These are phyloP conservation scores for Andrena dorsata DNA, from an alignment of 2,888 invertebrate species.

Conservation along the genomic window DNA sequence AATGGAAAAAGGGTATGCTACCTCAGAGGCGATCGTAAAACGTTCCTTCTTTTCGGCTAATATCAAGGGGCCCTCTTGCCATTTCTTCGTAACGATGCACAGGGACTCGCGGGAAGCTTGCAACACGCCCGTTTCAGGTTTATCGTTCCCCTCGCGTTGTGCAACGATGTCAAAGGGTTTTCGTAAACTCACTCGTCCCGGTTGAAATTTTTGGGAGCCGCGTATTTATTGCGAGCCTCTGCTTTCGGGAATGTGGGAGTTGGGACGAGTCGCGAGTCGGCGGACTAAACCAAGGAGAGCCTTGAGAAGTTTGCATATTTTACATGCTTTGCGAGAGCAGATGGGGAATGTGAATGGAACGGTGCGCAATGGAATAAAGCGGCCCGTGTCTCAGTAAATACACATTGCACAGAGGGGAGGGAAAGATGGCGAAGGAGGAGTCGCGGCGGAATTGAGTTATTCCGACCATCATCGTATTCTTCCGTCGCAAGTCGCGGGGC, in stretches of 20 bases:
- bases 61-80: background rate
- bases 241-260: background rate
- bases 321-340: background rate
- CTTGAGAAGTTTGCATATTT: background rate
- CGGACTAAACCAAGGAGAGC: too few relatives aligned
- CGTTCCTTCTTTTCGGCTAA: background rate
- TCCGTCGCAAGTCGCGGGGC: background rate
- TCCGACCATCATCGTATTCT: background rate
- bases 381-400: background rate
- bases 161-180: background rate
- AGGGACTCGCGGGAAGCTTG: background rate
- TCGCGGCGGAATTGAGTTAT: background rate
- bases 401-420: background rate
- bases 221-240: background rate
- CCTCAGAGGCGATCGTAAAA: background rate
- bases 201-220: background rate
- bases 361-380: constrained; percentile 11
- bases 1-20: background rate
- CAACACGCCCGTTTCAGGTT: background rate
- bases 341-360: background rate
- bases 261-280: background rate
- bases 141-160: background rate
- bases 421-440: background rate
- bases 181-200: background rate
- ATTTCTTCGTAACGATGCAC: background rate